A percentile compares a stretch with the other conserved stretches of the same genome.
Evolutionary conservation across 2,888 invertebrate genomes (phyloP).

Genomic region (Chalcosyrphus nemorum): DNA sequence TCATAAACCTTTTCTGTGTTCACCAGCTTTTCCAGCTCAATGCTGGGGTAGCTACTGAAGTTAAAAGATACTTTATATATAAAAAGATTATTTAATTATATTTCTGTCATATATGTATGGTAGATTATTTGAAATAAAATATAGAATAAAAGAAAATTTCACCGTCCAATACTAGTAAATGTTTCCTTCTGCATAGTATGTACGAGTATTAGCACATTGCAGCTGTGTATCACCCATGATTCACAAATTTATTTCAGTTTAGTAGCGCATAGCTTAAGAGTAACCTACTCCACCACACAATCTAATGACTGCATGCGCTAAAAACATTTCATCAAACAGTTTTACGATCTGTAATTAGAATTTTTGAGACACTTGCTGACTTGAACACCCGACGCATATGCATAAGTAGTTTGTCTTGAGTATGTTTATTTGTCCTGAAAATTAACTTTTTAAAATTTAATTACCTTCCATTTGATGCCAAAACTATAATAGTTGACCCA

Average conservation of each 20-base stretch:
- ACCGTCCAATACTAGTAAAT: neutral
- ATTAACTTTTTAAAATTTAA: neutral
- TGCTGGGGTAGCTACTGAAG: too few relatives aligned
- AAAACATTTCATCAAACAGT: neutral
- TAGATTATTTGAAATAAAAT: too few relatives aligned
- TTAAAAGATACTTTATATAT: too few relatives aligned
- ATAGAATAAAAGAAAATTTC: too few relatives aligned
- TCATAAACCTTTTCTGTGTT: too few relatives aligned
- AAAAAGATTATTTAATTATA: too few relatives aligned
- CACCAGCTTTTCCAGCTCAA: too few relatives aligned
- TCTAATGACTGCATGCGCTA: neutral
- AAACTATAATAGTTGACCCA: neutral
- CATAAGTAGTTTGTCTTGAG: neutral
- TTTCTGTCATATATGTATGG: too few relatives aligned
- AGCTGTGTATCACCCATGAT: neutral
- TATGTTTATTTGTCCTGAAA: neutral
- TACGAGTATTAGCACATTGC: too few relatives aligned
- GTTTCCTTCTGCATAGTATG: neutral
- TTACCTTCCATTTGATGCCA: neutral
- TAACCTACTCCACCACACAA: neutral
- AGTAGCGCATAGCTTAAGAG: neutral
- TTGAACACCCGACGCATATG: neutral
- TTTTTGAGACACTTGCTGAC: neutral
- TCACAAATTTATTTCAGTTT: conserved; percentile 10
- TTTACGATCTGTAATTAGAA: neutral